Conservation (phyloP, 2,113 vertebrate species). For the Octodon degus region DNA sequence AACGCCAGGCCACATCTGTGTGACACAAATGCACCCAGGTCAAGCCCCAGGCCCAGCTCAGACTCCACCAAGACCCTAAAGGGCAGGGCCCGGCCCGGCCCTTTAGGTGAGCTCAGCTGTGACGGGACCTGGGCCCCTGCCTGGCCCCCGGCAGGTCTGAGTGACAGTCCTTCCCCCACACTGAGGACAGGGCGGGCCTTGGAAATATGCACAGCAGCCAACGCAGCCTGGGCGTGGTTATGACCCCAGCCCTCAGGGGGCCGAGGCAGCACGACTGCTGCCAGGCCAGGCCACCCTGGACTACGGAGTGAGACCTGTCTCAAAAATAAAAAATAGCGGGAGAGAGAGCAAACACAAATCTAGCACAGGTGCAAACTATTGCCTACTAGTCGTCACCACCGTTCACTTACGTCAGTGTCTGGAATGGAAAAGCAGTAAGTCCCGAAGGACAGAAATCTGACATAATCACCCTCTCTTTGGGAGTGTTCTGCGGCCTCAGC, state of each 20-base stretch:
- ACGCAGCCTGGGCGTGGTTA: not conserved
- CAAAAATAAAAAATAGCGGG: not conserved
- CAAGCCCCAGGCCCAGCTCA: not conserved
- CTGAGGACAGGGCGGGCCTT: not conserved
- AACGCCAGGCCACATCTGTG: not conserved
- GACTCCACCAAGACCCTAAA: not conserved
- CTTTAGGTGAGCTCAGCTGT: fast-evolving
- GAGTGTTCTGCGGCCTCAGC: not conserved
- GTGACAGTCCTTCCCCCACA: too few relatives aligned
- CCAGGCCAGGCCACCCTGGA: not conserved
- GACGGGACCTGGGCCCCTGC: not conserved
- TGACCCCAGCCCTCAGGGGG: not conserved
- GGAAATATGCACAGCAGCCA: not conserved
- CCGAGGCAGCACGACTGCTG: not conserved
- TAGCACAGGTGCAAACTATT: not conserved
- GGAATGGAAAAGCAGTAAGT: not conserved
- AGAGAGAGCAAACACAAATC: not conserved
- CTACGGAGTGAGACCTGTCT: not conserved
- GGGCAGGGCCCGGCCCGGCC: not conserved
- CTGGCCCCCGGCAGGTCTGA: not conserved
- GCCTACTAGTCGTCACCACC: fast-evolving
- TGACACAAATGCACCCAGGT: not conserved
- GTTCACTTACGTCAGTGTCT: not conserved
- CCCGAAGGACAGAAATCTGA: not conserved
- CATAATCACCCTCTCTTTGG: not conserved